These are phyloP conservation scores for Ophioderma brevispina DNA, from an alignment of 35 echinoderm and acorn worm species.

Conservation along the genomic window DNA sequence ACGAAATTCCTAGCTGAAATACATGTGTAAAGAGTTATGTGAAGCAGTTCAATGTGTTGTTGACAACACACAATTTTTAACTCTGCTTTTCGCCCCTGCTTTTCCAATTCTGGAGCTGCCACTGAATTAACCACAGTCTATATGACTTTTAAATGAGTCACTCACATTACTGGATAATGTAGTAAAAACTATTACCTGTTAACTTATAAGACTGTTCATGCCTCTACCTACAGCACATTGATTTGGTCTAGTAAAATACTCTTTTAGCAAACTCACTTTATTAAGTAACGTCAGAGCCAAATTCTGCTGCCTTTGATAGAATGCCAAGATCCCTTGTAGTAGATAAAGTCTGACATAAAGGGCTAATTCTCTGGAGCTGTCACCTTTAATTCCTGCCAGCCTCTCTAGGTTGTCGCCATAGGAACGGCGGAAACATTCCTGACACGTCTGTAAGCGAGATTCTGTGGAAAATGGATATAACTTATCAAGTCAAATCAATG, in stretches of 20 bases:
- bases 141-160: too few relatives aligned
- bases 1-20: too few relatives aligned
- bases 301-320: constrained; percentile 37
- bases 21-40: too few relatives aligned
- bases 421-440: constrained; percentile 74
- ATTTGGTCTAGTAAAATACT: background rate
- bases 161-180: background rate
- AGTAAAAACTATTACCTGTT: background rate
- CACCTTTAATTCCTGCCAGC: constrained; percentile 84
- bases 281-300: constrained; percentile 39
- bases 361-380: constrained; percentile 79
- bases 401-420: constrained; percentile 89
- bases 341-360: constrained; percentile 86
- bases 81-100: too few relatives aligned
- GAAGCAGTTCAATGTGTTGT: too few relatives aligned
- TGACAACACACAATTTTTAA: too few relatives aligned
- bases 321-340: constrained; percentile 79
- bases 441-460: constrained; percentile 74
- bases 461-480: constrained; percentile 44
- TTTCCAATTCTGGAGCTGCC: too few relatives aligned
- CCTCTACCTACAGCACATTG: too few relatives aligned
- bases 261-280: constrained; percentile 49
- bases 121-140: too few relatives aligned
- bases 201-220: too few relatives aligned
- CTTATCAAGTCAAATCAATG: background rate